Base-by-base conservation (phyloP, 2,888 invertebrate species). In the Protonemura montana region DNA sequence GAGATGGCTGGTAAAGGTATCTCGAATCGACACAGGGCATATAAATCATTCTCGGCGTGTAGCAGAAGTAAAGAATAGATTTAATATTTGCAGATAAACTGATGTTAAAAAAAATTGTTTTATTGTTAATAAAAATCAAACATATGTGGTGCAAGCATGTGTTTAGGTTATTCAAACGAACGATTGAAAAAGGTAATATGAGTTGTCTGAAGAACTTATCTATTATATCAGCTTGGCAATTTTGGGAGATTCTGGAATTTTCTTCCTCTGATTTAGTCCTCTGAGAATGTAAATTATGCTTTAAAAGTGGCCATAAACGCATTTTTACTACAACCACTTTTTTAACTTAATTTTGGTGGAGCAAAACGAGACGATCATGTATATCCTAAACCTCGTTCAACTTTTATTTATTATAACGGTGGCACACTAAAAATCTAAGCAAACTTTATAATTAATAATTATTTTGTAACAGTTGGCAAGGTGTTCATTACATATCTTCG, bases 31-130 rank as follows among this genome's bases (percentile, higher is more conserved):
- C 78, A 78, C 26, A 25, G 26, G 26, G 78, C 1, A 78, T 27
- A 78, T 78, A 78, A 78, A 78, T 78, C 78, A 78, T 78, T 5
- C 28, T 78, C 10, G 26, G n/a, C n/a, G n/a, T 28, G 26, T 78
- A 28, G 78, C 10, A 78, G 27, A 27, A 78, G 28, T 25, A 78
- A 59, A 59, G 3, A 21, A 59, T 59, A 21, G 59, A 59, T 59
- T 59, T 59, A 59, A 59, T 59, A 59, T 59, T 59, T 59, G 59
- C 1, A 59, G 59, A 59, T 59, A 35, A 35, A 21, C 59, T 59
- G 59, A 21, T 21, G 21, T 59, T 59, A 21, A 59, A 59, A 59
- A 16, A 21, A 59, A 16, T 21, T 59, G 59, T 21, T 21, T 59
- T 59, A 59, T 59, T 59, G 59, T 59, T 7, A 3, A 1, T 59